Evolutionary conservation across 2,797 vertebrate species (phyloP).

Genomic region (Falco novaeseelandiae): DNA sequence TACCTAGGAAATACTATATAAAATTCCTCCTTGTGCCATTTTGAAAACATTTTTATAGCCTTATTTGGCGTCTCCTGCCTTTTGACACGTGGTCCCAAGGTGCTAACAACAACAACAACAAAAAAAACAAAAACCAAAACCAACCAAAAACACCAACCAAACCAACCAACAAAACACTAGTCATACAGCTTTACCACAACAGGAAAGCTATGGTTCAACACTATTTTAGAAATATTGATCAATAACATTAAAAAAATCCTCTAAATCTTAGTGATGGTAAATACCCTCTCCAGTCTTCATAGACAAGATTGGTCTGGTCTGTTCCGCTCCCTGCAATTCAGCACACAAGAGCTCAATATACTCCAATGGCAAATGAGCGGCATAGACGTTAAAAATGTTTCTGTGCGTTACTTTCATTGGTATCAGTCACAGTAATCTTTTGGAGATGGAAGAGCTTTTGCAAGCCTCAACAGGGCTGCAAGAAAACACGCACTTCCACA

Average conservation of each 20-base stretch:
- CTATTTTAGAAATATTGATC: not conserved
- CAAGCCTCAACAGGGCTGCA: not conserved
- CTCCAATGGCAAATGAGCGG: not conserved
- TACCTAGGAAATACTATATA: not conserved
- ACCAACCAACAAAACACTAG: not conserved
- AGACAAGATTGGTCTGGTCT: not conserved
- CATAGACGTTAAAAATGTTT: not conserved
- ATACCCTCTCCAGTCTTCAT: not conserved
- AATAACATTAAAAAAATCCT: not conserved
- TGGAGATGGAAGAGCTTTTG: not conserved
- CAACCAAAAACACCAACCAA: too few relatives aligned
- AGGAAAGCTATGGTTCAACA: not conserved
- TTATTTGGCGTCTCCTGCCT: not conserved
- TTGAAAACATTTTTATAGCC: not conserved
- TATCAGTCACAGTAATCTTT: not conserved
- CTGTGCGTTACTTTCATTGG: not conserved
- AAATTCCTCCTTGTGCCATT: not conserved
- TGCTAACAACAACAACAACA: not conserved
- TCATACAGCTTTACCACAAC: not conserved
- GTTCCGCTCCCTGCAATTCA: not conserved
- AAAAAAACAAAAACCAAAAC: too few relatives aligned
- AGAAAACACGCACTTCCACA: not conserved
- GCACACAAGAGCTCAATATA: not conserved
- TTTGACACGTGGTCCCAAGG: not conserved
- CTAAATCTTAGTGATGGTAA: not conserved